Percentiles rank a stretch among this genome's conserved stretches.
Conservation (phyloP, 2,113 vertebrate species). For the Engystomops pustulosus region DNA sequence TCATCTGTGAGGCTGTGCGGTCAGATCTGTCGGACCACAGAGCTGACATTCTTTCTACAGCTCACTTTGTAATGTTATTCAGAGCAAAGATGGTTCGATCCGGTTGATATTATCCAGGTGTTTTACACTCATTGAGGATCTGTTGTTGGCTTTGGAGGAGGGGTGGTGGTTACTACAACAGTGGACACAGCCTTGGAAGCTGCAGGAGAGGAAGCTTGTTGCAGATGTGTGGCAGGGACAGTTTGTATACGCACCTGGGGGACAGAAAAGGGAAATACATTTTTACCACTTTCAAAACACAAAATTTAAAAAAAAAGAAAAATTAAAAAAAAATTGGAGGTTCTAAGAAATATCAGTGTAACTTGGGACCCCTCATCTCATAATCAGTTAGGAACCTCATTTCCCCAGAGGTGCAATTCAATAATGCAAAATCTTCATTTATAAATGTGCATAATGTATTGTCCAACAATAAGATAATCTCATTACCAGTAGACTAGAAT, state of each 20-base stretch:
- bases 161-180: conserved; percentile 90
- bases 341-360: too few relatives aligned
- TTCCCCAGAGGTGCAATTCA: too few relatives aligned
- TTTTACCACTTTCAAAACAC: neutral
- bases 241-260: conserved; percentile 93
- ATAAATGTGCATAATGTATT: too few relatives aligned
- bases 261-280: neutral
- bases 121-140: conserved; percentile 78
- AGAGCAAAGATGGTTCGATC: neutral
- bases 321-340: too few relatives aligned
- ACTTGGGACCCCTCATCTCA: too few relatives aligned
- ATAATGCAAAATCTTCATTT: too few relatives aligned
- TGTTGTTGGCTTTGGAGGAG: conserved; percentile 85
- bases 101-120: neutral
- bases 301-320: too few relatives aligned
- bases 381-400: too few relatives aligned
- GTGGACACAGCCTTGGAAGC: conserved; percentile 91
- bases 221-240: conserved; percentile 89
- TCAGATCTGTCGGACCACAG: too few relatives aligned
- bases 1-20: neutral
- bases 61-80: too few relatives aligned
- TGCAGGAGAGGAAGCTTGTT: conserved; percentile 84
- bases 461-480: too few relatives aligned
- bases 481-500: too few relatives aligned
- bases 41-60: neutral